Evolutionary conservation across 2,888 invertebrate genomes (phyloP), one percentile per base, ranked within the genome.

Genomic region (Leistus spinibarbis): DNA sequence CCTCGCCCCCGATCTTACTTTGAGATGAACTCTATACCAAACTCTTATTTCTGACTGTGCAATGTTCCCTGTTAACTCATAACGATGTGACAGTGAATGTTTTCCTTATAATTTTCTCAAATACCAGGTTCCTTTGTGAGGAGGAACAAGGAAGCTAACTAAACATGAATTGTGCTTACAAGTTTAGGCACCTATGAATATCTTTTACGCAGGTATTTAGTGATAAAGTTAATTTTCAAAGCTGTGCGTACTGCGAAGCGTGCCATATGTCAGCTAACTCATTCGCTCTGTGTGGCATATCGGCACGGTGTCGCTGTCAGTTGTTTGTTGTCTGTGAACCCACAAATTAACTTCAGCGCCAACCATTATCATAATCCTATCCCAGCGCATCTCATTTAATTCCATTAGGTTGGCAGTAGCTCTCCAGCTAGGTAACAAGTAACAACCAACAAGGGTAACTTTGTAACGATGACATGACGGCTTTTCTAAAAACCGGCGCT

Each of bases 311-410:
- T 69, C 40, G 69, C 40, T 63, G 63, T 19, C 22, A 63, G 53
- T 63, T 40, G 70, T 70, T 69, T 70, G 70, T 70, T 70, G 63
- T 70, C 69, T 70, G 56, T 56, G 70, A 64, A 54, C 22, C 70
- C 70, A 70, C 70, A 70, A 70, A 70, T 70, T 70, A 70, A 70
- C 70, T 63, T 53, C 19, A 70, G 54, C 70, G 70, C 54, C 10
- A 40, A 53, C 20, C 54, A 70, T 70, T 70, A 70, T 70, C 70
- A 70, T 70, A 70, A 70, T 70, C 70, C 70, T 40, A 70, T 70
- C 23, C 62, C 23, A 16, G 63, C 40, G 62, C 54, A 54, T 63
- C 23, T 70, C 62, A 63, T 70, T 70, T 70, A 40, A 70, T 70
- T 70, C 70, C 54, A 70, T 70, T 70, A 70, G 70, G 54, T 56